Evolutionary conservation across 2,797 vertebrate genomes (phyloP).

Genomic region (Sebastiscus tertius): DNA sequence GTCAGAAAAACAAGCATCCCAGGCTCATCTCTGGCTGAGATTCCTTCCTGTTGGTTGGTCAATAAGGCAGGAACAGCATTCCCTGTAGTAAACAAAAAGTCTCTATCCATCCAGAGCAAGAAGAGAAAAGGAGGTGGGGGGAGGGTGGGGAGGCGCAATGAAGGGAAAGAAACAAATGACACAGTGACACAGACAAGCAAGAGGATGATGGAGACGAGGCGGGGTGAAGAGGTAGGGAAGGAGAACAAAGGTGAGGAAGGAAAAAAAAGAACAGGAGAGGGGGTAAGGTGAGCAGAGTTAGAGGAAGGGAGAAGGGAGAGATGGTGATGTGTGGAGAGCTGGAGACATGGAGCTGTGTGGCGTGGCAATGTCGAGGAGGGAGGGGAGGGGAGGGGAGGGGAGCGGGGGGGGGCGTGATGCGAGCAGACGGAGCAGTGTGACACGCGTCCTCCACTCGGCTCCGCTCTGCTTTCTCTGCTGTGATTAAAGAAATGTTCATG

Average conservation of each 20-base stretch:
- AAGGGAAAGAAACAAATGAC: conserved; percentile 65
- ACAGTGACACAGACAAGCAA: conserved; percentile 68
- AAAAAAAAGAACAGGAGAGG: conserved; percentile 19
- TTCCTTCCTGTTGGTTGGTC: conserved; percentile 79
- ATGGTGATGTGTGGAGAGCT: conserved; percentile 45
- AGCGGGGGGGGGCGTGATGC: conserved; percentile 44
- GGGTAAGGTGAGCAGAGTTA: conserved; percentile 35
- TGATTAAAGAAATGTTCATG: conserved; percentile 83
- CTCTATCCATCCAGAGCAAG: conserved; percentile 66
- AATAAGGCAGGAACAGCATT: conserved; percentile 75
- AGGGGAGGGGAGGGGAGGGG: background rate
- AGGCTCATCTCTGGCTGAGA: conserved; percentile 67
- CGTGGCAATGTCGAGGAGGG: conserved; percentile 13
- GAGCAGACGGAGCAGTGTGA: conserved; percentile 77
- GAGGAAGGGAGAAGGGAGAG: conserved; percentile 7
- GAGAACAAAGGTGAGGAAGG: conserved; percentile 54
- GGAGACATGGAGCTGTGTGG: conserved; percentile 54
- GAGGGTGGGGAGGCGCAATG: conserved; percentile 28
- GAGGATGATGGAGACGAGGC: conserved; percentile 59
- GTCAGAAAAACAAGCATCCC: conserved; percentile 74
- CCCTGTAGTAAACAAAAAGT: conserved; percentile 75
- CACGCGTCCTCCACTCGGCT: conserved; percentile 70
- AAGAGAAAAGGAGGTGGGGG: background rate
- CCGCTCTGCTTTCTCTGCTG: conserved; percentile 70
- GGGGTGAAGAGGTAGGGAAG: conserved; percentile 38